These are phyloP conservation scores for Cyphomyrus discorhynchus DNA, from an alignment of 2,113 vertebrate genomes.

Conservation along the genomic window DNA sequence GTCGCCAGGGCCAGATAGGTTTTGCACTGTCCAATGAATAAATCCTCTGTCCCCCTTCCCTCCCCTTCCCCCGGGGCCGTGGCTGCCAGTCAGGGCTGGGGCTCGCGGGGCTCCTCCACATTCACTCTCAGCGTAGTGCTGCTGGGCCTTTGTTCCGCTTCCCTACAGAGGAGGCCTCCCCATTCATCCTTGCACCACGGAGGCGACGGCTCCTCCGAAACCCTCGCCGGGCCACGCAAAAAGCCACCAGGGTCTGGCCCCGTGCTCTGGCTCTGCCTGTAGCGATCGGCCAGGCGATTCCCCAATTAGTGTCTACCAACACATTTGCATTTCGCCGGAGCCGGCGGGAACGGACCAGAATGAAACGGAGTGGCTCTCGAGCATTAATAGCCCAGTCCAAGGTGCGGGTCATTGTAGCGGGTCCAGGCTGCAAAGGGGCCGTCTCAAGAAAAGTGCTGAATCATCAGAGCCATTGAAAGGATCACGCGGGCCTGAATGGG, in stretches of 20 bases:
- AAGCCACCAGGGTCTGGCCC: slow-evolving; percentile 44
- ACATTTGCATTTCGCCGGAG: not conserved
- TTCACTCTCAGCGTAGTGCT: slow-evolving; percentile 58
- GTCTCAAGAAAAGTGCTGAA: not conserved
- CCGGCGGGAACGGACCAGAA: not conserved
- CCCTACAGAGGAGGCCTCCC: slow-evolving; percentile 72
- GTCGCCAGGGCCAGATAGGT: slow-evolving; percentile 43
- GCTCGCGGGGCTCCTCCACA: slow-evolving; percentile 54
- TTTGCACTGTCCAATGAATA: slow-evolving; percentile 68
- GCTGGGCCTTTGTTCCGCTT: slow-evolving; percentile 71
- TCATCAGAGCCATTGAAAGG: not conserved
- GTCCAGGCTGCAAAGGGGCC: not conserved
- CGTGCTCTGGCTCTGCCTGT: slow-evolving; percentile 40
- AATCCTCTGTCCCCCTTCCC: slow-evolving; percentile 54
- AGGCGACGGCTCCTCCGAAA: slow-evolving; percentile 55
- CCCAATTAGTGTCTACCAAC: not conserved
- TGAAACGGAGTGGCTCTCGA: not conserved
- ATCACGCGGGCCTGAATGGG: not conserved
- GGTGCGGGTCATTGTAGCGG: not conserved
- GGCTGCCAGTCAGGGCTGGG: slow-evolving; percentile 44
- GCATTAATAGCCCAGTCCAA: not conserved
- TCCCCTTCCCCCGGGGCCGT: slow-evolving; percentile 35
- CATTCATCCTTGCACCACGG: slow-evolving; percentile 71
- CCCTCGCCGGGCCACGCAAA: slow-evolving; percentile 49
- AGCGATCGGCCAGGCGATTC: not conserved